A percentile compares a stretch with the other conserved stretches of the same genome.
Conservation (phyloP, 2,888 invertebrate genomes). For the Balanococcus diminutus region DNA sequence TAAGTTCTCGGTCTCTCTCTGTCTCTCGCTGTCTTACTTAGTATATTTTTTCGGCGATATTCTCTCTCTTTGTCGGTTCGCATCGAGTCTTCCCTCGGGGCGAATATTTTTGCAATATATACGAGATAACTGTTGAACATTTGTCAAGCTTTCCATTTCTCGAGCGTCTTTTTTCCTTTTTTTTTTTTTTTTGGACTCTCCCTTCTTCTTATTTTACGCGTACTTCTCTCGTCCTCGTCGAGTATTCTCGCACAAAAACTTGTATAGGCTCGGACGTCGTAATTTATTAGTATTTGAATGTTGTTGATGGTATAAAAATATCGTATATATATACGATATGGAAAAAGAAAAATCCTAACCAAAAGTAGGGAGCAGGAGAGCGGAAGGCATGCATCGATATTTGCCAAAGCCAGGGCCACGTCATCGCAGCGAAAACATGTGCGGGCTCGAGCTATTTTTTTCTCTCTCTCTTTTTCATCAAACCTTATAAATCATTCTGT, state of each 20-base stretch:
- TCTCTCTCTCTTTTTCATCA: slow-evolving; percentile 11
- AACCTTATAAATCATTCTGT: background rate
- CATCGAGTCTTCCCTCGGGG: slow-evolving; percentile 45
- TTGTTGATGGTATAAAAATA: slow-evolving; percentile 41
- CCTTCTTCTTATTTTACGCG: background rate
- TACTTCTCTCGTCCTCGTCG: background rate
- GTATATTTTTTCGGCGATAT: too few species aligned
- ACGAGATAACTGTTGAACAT: slow-evolving; percentile 55
- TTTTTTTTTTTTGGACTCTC: background rate
- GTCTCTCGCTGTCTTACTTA: slow-evolving; percentile 3
- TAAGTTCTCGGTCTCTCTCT: background rate
- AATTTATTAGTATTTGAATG: slow-evolving; percentile 55
- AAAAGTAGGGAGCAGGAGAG: background rate
- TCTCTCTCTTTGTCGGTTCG: background rate
- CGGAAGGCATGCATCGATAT: background rate
- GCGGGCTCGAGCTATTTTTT: too few species aligned
- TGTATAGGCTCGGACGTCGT: slow-evolving; percentile 49
- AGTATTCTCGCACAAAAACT: background rate
- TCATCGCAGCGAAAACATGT: background rate
- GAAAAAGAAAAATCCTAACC: background rate
- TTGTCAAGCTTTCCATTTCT: slow-evolving; percentile 54
- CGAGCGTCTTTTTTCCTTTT: background rate
- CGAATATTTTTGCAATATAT: slow-evolving; percentile 55
- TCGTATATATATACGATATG: background rate
- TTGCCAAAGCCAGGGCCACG: background rate